Conservation (phyloP, 2,113 vertebrate genomes). For the Podarcis raffonei region DNA sequence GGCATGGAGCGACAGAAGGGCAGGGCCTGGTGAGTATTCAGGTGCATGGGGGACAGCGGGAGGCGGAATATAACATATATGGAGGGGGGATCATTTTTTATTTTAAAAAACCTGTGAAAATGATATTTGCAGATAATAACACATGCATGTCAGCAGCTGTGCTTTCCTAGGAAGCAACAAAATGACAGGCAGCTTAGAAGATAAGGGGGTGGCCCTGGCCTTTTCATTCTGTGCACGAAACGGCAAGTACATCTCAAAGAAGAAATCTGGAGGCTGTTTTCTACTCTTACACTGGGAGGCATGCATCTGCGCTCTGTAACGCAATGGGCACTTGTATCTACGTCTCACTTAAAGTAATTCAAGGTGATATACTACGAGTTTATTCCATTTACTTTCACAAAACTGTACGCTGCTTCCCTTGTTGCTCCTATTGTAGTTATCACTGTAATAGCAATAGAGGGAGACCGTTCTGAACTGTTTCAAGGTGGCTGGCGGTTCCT, state of each 20-base stretch:
- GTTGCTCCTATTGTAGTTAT: too few species aligned
- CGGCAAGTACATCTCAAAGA: conserved; percentile 27
- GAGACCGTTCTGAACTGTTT: neutral
- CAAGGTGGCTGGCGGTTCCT: neutral
- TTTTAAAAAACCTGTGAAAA: conserved; percentile 31
- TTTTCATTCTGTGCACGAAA: neutral
- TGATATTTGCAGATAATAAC: conserved; percentile 26
- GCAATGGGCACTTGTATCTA: neutral
- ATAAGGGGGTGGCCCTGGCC: neutral
- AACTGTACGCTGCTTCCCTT: neutral
- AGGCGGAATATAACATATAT: conserved; percentile 42
- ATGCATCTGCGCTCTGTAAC: neutral
- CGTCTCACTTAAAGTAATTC: too few species aligned
- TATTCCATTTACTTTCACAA: neutral
- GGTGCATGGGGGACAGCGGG: neutral
- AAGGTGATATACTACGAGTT: neutral
- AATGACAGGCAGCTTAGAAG: neutral
- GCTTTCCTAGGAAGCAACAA: conserved; percentile 35
- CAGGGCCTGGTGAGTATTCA: conserved; percentile 48
- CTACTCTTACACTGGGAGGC: neutral
- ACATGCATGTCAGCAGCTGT: conserved; percentile 1
- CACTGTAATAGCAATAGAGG: too few species aligned
- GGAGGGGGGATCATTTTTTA: conserved; percentile 37
- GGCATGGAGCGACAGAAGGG: conserved; percentile 56
- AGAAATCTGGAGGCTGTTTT: conserved; percentile 33